Percentiles rank a stretch among this genome's conserved stretches.
phyloP scores from a whole-genome alignment of 2,797 vertebrate species.

The Hydrophis major region DNA sequence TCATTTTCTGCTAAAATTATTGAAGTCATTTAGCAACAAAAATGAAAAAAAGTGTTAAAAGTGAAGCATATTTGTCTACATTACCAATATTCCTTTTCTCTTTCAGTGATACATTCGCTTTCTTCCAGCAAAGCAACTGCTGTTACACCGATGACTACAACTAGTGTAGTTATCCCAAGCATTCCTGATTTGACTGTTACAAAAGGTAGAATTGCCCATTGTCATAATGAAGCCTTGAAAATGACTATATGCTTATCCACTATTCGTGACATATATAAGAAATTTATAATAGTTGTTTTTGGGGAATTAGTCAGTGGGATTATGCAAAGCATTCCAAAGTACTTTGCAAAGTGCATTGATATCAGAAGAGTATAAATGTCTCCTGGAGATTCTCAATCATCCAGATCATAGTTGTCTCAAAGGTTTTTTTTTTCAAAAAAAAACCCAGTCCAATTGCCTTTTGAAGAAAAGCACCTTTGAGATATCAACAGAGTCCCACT shows the following conservation, averaged over 20 bases:
- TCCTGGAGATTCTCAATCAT: neutral
- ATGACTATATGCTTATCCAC: neutral
- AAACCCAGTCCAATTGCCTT: neutral
- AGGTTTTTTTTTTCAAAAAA: neutral
- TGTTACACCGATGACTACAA: conserved; percentile 65
- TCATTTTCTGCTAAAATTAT: conserved; percentile 37
- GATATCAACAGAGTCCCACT: neutral
- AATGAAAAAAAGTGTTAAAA: neutral
- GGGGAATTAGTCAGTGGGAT: neutral
- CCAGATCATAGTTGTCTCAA: neutral
- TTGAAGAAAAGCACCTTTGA: neutral
- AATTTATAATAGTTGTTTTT: neutral
- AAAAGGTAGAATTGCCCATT: conserved; percentile 69
- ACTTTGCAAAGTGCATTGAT: neutral
- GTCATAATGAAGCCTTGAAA: neutral
- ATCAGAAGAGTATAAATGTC: neutral
- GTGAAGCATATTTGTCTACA: neutral
- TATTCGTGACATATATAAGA: neutral
- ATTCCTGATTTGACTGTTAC: conserved; percentile 53
- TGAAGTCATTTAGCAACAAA: neutral
- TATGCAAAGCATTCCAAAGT: neutral
- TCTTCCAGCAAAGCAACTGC: conserved; percentile 79
- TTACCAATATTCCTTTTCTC: neutral
- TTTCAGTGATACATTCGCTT: conserved; percentile 78
- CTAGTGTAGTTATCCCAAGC: conserved; percentile 55